Conservation (phyloP, 2,113 vertebrate genomes). For the Mobula birostris region DNA sequence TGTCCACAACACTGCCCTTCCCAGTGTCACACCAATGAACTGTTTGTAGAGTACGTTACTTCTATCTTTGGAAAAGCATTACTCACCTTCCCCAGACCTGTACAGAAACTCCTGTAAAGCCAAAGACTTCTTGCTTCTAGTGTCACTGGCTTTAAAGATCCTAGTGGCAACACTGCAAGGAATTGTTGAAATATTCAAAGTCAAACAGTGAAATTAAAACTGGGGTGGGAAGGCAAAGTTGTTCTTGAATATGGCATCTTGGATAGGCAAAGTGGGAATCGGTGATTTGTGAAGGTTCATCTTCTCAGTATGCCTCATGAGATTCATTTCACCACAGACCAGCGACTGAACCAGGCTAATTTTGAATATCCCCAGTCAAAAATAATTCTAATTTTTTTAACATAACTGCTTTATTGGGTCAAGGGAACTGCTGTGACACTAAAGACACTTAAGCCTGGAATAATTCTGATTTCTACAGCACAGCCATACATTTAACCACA, state of each 20-base stretch:
- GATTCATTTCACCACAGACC: neutral
- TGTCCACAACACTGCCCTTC: neutral
- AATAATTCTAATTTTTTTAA: neutral
- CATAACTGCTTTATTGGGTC: neutral
- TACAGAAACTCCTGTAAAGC: neutral
- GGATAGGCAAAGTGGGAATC: neutral
- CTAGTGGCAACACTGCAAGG: neutral
- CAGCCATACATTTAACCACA: neutral
- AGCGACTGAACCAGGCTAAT: neutral
- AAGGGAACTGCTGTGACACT: neutral
- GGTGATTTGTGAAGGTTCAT: neutral
- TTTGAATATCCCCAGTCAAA: neutral
- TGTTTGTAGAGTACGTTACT: no score
- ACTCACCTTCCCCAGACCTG: neutral
- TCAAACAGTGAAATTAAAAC: neutral
- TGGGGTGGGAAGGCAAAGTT: neutral
- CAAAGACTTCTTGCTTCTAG: neutral
- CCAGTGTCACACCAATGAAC: neutral
- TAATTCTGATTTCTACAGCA: slow-evolving; percentile 18
- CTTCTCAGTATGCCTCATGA: neutral
- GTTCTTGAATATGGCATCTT: neutral
- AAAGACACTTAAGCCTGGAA: neutral
- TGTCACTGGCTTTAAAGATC: neutral
- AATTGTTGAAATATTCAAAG: neutral
- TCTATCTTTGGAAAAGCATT: neutral